These are phyloP conservation scores for Diorhabda carinulata DNA, from an alignment of 1,140 invertebrate genomes.

Conservation along the genomic window DNA sequence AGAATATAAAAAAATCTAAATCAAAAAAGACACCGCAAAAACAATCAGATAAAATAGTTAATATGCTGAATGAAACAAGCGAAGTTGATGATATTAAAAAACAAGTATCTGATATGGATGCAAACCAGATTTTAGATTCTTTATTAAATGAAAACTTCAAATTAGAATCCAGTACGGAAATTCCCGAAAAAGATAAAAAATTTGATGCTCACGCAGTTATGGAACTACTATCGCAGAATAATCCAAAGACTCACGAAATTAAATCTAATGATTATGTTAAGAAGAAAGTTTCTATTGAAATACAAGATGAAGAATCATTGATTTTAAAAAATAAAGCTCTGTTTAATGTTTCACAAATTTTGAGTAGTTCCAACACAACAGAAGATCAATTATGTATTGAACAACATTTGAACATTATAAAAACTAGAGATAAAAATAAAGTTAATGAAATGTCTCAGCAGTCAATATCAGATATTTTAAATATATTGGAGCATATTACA, in stretches of 20 bases:
- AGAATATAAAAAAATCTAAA: background rate
- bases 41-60: background rate
- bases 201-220: background rate
- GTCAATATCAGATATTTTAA: background rate
- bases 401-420: slow-evolving; percentile 17
- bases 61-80: background rate
- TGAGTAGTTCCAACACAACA: slow-evolving; percentile 14
- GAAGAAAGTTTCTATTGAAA: slow-evolving; percentile 6
- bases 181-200: background rate
- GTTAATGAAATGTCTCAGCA: background rate
- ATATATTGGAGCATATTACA: slow-evolving; percentile 1
- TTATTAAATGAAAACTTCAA: background rate
- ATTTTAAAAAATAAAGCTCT: slow-evolving; percentile 32
- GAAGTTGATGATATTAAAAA: slow-evolving; percentile 15
- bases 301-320: slow-evolving; percentile 18
- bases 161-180: background rate
- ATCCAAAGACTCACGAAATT: background rate
- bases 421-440: slow-evolving; percentile 6
- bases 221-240: background rate
- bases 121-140: slow-evolving; percentile 10
- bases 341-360: slow-evolving; percentile 28
- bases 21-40: background rate
- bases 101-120: slow-evolving; percentile 14
- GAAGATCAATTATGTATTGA: slow-evolving; percentile 16
- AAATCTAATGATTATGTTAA: slow-evolving; percentile 11